A percentile compares a stretch with the other conserved stretches of the same genome.
Conservation (phyloP, 2,113 vertebrate genomes). For the Fukomys damarensis region DNA sequence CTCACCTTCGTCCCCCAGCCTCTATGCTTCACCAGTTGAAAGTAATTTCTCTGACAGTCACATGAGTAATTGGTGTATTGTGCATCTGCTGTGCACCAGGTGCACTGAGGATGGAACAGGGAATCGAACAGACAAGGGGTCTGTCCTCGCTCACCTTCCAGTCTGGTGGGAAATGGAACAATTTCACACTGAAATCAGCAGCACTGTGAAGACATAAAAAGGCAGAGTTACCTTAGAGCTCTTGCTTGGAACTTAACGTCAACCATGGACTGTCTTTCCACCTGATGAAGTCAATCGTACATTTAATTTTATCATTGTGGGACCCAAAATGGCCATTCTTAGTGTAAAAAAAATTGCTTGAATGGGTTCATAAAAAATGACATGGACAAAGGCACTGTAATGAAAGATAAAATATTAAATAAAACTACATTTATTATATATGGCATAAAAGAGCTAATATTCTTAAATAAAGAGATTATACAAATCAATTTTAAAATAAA, state of each 20-base stretch:
- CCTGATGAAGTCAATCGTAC: not conserved
- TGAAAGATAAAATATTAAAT: slow-evolving; percentile 33
- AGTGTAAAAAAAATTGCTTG: not conserved
- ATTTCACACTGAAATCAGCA: too few species aligned
- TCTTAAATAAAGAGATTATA: not conserved
- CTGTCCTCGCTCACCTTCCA: too few species aligned
- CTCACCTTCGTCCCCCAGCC: not conserved
- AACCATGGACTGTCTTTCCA: not conserved
- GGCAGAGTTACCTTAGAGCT: too few species aligned
- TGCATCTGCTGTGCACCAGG: too few species aligned
- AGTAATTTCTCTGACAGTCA: not conserved
- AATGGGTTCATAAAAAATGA: slow-evolving; percentile 5
- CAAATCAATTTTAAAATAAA: slow-evolving; percentile 10
- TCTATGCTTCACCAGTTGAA: not conserved
- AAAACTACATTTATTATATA: not conserved
- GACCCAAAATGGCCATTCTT: not conserved
- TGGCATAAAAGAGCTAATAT: not conserved
- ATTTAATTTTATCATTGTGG: not conserved
- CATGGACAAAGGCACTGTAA: not conserved
- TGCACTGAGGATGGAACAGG: too few species aligned
- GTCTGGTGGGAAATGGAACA: too few species aligned
- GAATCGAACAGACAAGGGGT: too few species aligned
- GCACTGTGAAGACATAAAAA: too few species aligned
- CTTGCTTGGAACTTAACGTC: too few species aligned
- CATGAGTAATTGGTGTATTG: not conserved